Percentiles rank a stretch among this genome's conserved stretches.
These are phyloP conservation scores for Etheostoma spectabile DNA, from an alignment of 2,113 vertebrate genomes.

Conservation along the genomic window DNA sequence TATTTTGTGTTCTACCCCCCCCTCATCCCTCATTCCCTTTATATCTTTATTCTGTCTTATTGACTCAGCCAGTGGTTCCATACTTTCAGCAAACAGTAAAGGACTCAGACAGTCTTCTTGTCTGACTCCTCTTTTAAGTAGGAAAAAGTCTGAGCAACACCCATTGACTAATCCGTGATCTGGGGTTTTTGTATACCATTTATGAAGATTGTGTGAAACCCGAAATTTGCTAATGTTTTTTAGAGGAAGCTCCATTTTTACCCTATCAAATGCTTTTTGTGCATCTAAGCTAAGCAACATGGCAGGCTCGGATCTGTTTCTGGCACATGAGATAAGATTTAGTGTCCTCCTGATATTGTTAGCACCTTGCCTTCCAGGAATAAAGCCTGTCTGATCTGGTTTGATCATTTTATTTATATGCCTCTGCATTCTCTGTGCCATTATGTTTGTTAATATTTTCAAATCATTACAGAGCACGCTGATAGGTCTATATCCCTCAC, in stretches of 20 bases:
- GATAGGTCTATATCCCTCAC: neutral
- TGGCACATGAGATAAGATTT: neutral
- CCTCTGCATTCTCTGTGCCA: neutral
- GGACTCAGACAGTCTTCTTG: constrained; percentile 1
- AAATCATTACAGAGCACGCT: neutral
- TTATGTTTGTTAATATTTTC: neutral
- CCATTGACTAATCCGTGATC: neutral
- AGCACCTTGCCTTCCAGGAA: neutral
- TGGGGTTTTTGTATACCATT: neutral
- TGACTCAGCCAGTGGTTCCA: neutral
- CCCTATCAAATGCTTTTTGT: neutral
- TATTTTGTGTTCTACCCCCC: neutral
- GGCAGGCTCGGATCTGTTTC: neutral
- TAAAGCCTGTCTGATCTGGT: constrained; percentile 1
- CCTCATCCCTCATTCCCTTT: neutral
- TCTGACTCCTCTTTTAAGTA: neutral
- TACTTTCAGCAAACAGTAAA: neutral
- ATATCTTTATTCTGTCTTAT: constrained; percentile 3
- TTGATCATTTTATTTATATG: neutral
- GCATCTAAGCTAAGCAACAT: neutral
- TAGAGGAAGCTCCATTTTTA: neutral
- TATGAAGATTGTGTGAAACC: neutral
- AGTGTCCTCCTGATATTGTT: neutral
- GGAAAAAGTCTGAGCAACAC: neutral
- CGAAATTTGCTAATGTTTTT: neutral